Evolutionary conservation across 2,888 invertebrate genomes (phyloP).

Genomic region (Hydropsyche betteni): DNA sequence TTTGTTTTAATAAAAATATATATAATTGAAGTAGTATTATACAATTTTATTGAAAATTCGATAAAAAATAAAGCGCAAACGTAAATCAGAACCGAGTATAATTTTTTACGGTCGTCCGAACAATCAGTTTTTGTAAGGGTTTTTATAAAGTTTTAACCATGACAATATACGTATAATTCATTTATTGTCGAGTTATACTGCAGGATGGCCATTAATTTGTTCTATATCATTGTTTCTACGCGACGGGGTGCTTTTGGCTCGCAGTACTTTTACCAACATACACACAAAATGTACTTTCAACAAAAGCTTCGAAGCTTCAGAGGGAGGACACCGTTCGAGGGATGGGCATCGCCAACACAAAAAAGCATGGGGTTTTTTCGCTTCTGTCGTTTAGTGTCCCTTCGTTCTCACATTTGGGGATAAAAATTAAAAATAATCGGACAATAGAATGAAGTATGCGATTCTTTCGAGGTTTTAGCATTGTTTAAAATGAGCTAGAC

Average conservation of each 20-base stretch:
- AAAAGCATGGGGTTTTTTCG: slow-evolving; percentile 6
- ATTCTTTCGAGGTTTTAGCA: neutral
- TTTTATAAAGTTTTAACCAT: too few relatives aligned
- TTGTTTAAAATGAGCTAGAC: neutral
- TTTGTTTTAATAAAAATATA: too few relatives aligned
- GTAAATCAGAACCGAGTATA: too few relatives aligned
- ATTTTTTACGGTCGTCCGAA: too few relatives aligned
- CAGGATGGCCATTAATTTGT: slow-evolving; percentile 44
- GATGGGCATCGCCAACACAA: slow-evolving; percentile 9
- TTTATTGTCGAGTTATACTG: slow-evolving; percentile 28
- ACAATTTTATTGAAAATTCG: too few relatives aligned
- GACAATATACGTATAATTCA: slow-evolving; percentile 5
- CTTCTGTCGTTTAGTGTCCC: slow-evolving; percentile 23
- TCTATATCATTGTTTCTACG: slow-evolving; percentile 41
- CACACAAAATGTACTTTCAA: slow-evolving; percentile 1
- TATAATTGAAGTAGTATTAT: too few relatives aligned
- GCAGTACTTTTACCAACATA: neutral
- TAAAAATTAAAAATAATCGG: slow-evolving; percentile 13
- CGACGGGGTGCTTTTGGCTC: slow-evolving; percentile 38
- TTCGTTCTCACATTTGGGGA: slow-evolving; percentile 7
- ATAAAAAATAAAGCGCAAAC: too few relatives aligned
- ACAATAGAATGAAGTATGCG: neutral
- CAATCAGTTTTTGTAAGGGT: too few relatives aligned
- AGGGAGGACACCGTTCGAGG: neutral
- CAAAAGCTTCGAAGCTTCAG: too few relatives aligned